Evolutionary conservation across 2,113 vertebrate genomes (phyloP), one percentile per base, ranked within the genome.

Genomic region (Manacus vitellinus): DNA sequence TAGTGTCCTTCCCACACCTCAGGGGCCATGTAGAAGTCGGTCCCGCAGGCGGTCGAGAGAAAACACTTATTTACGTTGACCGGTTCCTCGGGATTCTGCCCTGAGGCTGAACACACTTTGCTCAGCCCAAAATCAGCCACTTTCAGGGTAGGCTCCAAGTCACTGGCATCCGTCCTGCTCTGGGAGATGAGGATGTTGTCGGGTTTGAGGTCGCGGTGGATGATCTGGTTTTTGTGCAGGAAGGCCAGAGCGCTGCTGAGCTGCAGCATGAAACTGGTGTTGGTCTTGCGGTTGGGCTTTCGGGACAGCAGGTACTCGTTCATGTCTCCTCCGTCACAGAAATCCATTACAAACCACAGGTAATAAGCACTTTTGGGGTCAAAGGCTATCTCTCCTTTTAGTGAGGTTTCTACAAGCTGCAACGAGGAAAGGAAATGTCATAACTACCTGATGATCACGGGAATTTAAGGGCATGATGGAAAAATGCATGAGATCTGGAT

Each of bases 261-360:
- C 97, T 99, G 99, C 68, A 99, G 98, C 99, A 99, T 99, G 96
- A 99, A 99, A 94, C 99, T 99, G 97, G 99, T 99, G 97, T 99
- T 99, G 95, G 99, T 99, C 97, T 98, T 99, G 70, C 99, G 99
- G 95, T 97, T 99, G 5, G 99, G 99, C 91, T 99, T 99, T 67
- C 99, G 98, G 21, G 99, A 99, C 79, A 99, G 95, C 41, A 99
- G 97, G 93, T 99, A 99, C 68, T 99, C 98, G 17, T 99, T 99
- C 99, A 99, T 99, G 95, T 99, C 99, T 5, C 99, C 99, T 20
- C 99, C 99, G 1, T 99, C 99, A 55, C 99, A 99, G 98, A 99
- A 99, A 98, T 99, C 99, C 98, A 99, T 99, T 80, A 99, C 99
- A 56, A 99, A 99, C 99, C 99, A 99, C 97, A 99, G 97, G 97